Base-by-base conservation (phyloP, 2,888 invertebrate species). In the Noctua pronuba region DNA sequence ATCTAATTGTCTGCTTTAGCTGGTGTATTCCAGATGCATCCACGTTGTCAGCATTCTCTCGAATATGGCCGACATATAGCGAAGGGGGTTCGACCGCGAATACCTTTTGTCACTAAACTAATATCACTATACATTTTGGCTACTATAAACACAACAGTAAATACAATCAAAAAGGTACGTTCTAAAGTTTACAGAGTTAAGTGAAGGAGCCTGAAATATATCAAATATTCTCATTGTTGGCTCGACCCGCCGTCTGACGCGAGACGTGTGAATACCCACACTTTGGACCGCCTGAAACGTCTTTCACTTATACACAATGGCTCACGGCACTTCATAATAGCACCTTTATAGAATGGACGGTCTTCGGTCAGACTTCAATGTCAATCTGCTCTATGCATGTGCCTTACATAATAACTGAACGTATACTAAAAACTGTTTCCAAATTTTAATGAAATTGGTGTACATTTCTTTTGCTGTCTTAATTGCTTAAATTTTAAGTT, bases 221-320 rank as follows among this genome's bases (percentile, higher is more conserved):
- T 82, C 55, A 82, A 75, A 75, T 82, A 75, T 64, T 82, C 67
- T 35, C 68, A 80, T 82, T 82, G 75, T 75, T 75, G 24, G 16
- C 38, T 35, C 58, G 35, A 58, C 49, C 13, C 46, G 31, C 44
- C 64, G 62, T 64, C 64, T 21, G 75, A 55, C 67, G 44, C 1
- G 1, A n/a, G 68, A 58, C 46, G 68, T 75, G 49, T 81, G 75
- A 68, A 81, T 79, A 58, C 64, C 46, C 31, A 13, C 68, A 65
- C 64, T 49, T 67, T 21, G n/a, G 55, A 16, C 46, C n/a, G 44
- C 44, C 62, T 73, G 21, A 78, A 65, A 65, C 31, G 41, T 66
- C 58, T 72, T 72, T 73, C 55, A 66, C 55, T 2, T 38, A 0
- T 7, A 58, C 55, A 80, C 35, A 79, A 80, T 65, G 46, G 46